Evolutionary conservation across 1,140 invertebrate species (phyloP), one percentile per base, ranked within the genome.

Genomic region (Drosophila ambigua): DNA sequence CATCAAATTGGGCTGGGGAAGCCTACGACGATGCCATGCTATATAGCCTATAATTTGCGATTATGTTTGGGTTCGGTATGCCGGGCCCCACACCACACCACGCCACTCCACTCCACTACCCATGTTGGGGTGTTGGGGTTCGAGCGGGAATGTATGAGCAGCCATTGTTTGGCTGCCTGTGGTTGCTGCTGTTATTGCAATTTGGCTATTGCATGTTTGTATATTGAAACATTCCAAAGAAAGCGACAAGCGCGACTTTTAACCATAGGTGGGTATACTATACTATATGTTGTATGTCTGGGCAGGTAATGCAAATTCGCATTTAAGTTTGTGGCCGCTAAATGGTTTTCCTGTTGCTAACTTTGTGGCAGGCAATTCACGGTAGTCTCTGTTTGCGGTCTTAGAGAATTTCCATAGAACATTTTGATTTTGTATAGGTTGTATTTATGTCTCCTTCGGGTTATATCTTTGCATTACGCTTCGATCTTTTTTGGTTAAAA

Each of bases 11-110:
- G 59, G 62, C 5, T 6, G 24, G 35, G 16, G 44, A 20, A 45
- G 39, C 72, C 73, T 51, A 62, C 54, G 63, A 48, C 64, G 68
- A 60, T 65, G 74, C 66, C 75, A 61, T 61, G 79, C 83, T 74
- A 87, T 88, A 77, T 77, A 87, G 72, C 83, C 83, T 88, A 88
- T 88, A 87, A 88, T 87, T 87, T 87, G 83, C 83, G 83, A 87
- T 87, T 87, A 87, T 87, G 84, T 88, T 88, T 59, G 76, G 79
- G 82, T 75, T 71, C 58, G 49, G 50, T 35, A 41, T 20, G 48
- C 11, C 35, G 35, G 9, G 6, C 4, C 35, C 13, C 31, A 35
- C 11, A 39, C 9, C 11, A 39, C 35, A 11, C 35, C 31, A 35
- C 4, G 23, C 23, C 20, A 20, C 20, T 1, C 1, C 16, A 16